Evolutionary conservation across 2,888 invertebrate genomes (phyloP).

Genomic region (Phasia obesa): DNA sequence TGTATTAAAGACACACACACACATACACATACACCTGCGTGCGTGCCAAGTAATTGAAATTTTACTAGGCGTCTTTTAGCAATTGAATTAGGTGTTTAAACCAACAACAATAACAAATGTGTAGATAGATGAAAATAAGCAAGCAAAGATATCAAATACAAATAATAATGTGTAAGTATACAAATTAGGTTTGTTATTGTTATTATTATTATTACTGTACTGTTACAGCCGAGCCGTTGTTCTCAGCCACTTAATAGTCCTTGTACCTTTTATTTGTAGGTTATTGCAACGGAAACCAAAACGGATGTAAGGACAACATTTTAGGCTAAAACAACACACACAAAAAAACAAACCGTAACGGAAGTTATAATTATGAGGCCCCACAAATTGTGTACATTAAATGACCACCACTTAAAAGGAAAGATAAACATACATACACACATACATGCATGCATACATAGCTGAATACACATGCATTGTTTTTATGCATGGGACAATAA

Average conservation of each 20-base stretch:
- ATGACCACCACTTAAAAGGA: conserved; percentile 72
- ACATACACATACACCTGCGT: neutral
- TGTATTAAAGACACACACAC: neutral
- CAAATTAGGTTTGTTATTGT: conserved; percentile 46
- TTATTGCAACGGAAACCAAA: conserved; percentile 67
- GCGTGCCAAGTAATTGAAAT: neutral
- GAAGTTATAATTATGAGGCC: conserved; percentile 79
- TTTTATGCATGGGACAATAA: conserved; percentile 53
- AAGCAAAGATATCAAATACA: conserved; percentile 14
- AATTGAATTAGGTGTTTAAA: conserved; percentile 61
- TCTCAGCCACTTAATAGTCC: conserved; percentile 30
- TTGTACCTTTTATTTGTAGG: conserved; percentile 58
- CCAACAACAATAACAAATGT: conserved; percentile 35
- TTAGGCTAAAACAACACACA: conserved; percentile 59
- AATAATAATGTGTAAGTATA: conserved; percentile 2
- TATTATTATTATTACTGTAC: conserved; percentile 38
- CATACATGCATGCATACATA: no score
- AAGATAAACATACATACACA: conserved; percentile 1
- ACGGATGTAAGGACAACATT: conserved; percentile 65
- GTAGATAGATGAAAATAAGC: neutral
- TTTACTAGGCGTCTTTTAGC: conserved; percentile 22
- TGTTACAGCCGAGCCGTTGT: neutral
- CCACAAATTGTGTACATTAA: conserved; percentile 63
- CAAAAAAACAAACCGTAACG: conserved; percentile 73
- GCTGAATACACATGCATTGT: conserved; percentile 26